A percentile compares a stretch with the other conserved stretches of the same genome.
Evolutionary conservation across 2,113 vertebrate genomes (phyloP).

Genomic region (Tursiops truncatus): DNA sequence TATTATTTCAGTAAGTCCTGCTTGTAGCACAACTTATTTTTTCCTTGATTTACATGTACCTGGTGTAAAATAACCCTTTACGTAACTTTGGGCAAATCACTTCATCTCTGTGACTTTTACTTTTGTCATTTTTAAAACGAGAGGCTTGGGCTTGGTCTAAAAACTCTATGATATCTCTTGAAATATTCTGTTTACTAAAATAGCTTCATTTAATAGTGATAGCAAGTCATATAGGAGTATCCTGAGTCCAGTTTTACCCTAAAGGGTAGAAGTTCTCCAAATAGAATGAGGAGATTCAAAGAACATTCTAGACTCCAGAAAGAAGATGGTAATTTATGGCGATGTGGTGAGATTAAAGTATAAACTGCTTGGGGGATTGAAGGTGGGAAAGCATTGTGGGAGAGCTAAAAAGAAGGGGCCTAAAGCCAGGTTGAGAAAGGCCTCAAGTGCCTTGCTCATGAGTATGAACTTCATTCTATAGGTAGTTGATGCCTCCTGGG

Average conservation of each 20-base stretch:
- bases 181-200: not conserved
- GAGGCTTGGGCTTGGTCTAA: not conserved
- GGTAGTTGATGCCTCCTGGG: not conserved
- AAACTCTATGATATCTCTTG: not conserved
- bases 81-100: not conserved
- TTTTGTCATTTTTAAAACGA: slow-evolving; percentile 15
- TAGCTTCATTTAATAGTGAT: not conserved
- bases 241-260: not conserved
- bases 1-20: not conserved
- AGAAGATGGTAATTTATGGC: not conserved
- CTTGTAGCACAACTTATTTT: not conserved
- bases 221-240: not conserved
- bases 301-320: not conserved
- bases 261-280: not conserved
- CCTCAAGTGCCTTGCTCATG: not conserved
- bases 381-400: not conserved
- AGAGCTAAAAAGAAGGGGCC: not conserved
- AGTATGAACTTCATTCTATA: not conserved
- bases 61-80: not conserved
- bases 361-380: not conserved
- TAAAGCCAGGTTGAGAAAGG: not conserved
- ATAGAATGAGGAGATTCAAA: not conserved
- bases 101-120: not conserved
- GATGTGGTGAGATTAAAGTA: not conserved
- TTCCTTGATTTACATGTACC: not conserved